These are phyloP conservation scores for Hylia prasina DNA, from an alignment of 2,113 vertebrate species.

Conservation along the genomic window DNA sequence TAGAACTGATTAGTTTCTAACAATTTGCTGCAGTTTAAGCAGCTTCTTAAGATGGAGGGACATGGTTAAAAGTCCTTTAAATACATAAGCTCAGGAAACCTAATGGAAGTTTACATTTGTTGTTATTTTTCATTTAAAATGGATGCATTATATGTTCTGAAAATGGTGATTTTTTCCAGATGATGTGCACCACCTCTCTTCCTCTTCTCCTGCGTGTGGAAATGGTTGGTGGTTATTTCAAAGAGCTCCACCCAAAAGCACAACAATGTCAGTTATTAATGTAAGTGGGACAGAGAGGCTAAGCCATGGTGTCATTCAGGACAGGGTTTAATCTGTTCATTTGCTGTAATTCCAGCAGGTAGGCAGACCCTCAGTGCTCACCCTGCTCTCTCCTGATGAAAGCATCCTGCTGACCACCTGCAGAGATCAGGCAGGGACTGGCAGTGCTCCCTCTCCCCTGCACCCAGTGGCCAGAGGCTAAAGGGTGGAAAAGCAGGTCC, in stretches of 20 bases:
- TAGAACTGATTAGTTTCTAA: constrained; percentile 6
- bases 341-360: not conserved
- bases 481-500: rapidly evolving
- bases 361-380: not conserved
- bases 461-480: not conserved
- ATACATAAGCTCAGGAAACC: not conserved
- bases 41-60: not conserved
- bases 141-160: not conserved
- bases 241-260: not conserved
- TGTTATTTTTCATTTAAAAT: not conserved
- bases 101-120: not conserved
- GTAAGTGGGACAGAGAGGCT: not conserved
- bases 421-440: rapidly evolving
- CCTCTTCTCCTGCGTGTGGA: rapidly evolving
- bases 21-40: not conserved
- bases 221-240: not conserved
- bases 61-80: not conserved
- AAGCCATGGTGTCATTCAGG: not conserved
- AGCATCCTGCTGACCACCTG: not conserved
- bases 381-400: not conserved
- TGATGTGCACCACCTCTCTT: rapidly evolving
- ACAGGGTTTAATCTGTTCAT: not conserved
- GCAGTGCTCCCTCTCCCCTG: not conserved
- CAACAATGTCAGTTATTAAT: not conserved
- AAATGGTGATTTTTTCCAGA: not conserved